Conservation (phyloP, 2,888 invertebrate genomes). For the Lasioglossum calceatum region DNA sequence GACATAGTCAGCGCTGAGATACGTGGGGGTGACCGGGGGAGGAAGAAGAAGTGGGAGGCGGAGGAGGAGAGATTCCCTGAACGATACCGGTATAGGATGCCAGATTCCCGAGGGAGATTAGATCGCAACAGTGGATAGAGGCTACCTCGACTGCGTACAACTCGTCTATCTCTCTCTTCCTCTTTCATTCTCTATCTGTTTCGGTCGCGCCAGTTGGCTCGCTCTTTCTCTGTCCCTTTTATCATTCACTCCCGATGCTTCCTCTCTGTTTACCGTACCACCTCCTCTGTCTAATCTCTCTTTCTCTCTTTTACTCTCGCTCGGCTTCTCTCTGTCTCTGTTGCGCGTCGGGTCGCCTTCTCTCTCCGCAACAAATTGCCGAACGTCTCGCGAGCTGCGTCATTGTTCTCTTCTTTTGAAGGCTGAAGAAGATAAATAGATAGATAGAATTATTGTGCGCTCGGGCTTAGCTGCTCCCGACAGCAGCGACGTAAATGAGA, state of each 20-base stretch:
- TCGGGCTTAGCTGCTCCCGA: constrained; percentile 40
- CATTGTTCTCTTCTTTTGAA: constrained; percentile 69
- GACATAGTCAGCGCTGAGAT: constrained; percentile 74
- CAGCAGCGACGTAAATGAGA: constrained; percentile 60
- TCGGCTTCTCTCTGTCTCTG: constrained; percentile 41
- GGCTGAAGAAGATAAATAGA: constrained; percentile 65
- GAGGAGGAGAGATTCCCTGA: constrained; percentile 76
- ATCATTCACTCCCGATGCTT: constrained; percentile 40
- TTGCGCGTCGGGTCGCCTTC: constrained; percentile 47
- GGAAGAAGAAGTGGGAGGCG: constrained; percentile 54
- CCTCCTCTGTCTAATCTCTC: constrained; percentile 28
- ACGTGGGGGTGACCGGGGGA: constrained; percentile 44
- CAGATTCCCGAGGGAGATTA: constrained; percentile 82
- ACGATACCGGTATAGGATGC: constrained; percentile 83
- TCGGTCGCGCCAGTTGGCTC: constrained; percentile 3
- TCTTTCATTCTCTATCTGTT: background rate
- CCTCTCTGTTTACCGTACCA: constrained; percentile 37
- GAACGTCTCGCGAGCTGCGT: constrained; percentile 72
- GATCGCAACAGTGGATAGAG: constrained; percentile 80
- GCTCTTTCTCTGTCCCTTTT: constrained; percentile 43
- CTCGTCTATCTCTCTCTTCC: constrained; percentile 58
- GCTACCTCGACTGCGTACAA: constrained; percentile 77
- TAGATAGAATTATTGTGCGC: constrained; percentile 65
- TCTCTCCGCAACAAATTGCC: constrained; percentile 75
- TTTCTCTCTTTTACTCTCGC: background rate